These are phyloP conservation scores for Thereva nobilitata DNA, from an alignment of 2,888 invertebrate species.

Conservation along the genomic window DNA sequence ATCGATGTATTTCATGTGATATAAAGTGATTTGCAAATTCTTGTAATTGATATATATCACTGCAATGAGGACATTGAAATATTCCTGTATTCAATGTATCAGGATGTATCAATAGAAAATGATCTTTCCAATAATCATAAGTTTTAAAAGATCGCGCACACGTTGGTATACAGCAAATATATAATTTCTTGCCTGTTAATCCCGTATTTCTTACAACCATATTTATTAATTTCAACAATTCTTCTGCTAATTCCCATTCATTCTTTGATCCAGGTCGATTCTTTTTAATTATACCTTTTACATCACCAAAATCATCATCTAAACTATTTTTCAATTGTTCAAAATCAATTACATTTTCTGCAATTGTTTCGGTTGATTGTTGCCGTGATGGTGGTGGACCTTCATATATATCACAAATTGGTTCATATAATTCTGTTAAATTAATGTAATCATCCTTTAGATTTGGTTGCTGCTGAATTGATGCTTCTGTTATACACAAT, in stretches of 20 bases:
- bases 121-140: background rate
- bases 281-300: background rate
- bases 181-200: background rate
- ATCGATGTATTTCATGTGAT: background rate
- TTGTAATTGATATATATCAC: background rate
- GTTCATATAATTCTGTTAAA: background rate
- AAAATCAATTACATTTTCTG: too few species aligned
- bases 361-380: too few species aligned
- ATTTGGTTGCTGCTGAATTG: background rate
- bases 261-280: background rate
- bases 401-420: too few species aligned
- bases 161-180: background rate
- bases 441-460: too few species aligned
- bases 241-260: too few species aligned
- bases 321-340: too few species aligned
- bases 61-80: constrained; percentile 13
- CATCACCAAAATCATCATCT: too few species aligned
- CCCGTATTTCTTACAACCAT: background rate
- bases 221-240: background rate
- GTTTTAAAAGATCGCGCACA: background rate
- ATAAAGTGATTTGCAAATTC: background rate
- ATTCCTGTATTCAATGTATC: background rate
- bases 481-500: background rate
- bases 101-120: constrained; percentile 2
- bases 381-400: too few species aligned